A percentile compares a stretch with the other conserved stretches of the same genome.
Evolutionary conservation across 2,113 vertebrate species (phyloP).

Genomic region (Sphaerodactylus townsendi): DNA sequence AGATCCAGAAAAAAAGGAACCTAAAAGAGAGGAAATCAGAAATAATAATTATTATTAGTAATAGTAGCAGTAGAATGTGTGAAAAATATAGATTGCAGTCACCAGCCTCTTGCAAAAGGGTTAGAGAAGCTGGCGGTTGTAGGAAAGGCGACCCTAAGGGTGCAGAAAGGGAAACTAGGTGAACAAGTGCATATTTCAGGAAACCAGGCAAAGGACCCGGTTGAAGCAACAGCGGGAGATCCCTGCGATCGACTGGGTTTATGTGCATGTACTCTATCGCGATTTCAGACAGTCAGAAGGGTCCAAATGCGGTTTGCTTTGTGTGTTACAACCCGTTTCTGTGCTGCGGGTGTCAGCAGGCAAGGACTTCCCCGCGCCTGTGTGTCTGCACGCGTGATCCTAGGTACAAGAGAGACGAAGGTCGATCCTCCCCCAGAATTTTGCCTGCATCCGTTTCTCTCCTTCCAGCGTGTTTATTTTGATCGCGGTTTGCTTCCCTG

Average conservation of each 20-base stretch:
- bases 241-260: background rate
- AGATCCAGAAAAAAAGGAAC: conserved; percentile 62
- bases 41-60: conserved; percentile 36
- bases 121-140: background rate
- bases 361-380: background rate
- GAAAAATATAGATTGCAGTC: background rate
- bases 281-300: background rate
- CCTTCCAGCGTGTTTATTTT: background rate
- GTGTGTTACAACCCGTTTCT: background rate
- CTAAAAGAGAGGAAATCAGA: conserved; percentile 64
- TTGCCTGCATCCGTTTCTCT: background rate
- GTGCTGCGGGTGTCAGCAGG: conserved; percentile 23
- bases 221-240: background rate
- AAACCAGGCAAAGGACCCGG: conserved; percentile 17
- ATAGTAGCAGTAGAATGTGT: conserved; percentile 45
- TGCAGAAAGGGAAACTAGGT: conserved; percentile 38
- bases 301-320: background rate
- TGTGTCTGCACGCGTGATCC: background rate
- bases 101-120: background rate
- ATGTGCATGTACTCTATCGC: background rate
- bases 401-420: background rate
- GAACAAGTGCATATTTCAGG: conserved; percentile 51
- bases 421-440: background rate
- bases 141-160: background rate
- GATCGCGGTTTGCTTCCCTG: background rate